Conservation (phyloP, 2,113 vertebrate species). For the Leiothrix lutea region DNA sequence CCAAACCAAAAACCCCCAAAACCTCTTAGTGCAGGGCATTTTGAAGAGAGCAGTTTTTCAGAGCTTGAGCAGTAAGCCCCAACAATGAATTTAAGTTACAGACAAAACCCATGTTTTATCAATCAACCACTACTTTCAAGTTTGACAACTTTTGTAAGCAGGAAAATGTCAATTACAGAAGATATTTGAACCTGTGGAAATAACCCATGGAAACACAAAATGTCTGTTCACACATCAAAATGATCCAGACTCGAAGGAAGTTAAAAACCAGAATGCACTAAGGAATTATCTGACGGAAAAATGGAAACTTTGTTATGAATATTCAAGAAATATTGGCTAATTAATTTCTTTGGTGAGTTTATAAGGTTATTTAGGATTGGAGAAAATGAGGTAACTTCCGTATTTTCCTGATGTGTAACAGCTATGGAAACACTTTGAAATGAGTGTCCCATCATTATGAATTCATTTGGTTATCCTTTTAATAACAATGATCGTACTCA, state of each 20-base stretch:
- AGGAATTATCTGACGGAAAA: conserved; percentile 67
- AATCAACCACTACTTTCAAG: conserved; percentile 51
- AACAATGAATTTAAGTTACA: conserved; percentile 49
- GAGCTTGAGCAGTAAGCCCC: neutral
- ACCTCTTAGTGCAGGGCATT: neutral
- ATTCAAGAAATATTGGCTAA: conserved; percentile 68
- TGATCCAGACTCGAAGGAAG: conserved; percentile 62
- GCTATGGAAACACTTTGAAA: conserved; percentile 67
- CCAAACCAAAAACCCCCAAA: neutral
- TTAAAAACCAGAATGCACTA: conserved; percentile 66
- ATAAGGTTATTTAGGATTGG: conserved; percentile 61
- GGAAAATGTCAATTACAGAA: conserved; percentile 65
- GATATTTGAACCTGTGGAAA: conserved; percentile 70
- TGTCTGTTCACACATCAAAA: conserved; percentile 69
- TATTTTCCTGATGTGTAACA: conserved; percentile 57
- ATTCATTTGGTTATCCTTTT: conserved; percentile 52
- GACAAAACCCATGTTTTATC: conserved; percentile 56
- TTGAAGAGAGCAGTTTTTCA: neutral
- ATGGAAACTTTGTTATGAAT: conserved; percentile 68
- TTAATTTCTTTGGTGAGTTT: conserved; percentile 65
- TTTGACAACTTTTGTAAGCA: conserved; percentile 65
- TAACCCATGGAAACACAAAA: conserved; percentile 67
- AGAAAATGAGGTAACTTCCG: conserved; percentile 68
- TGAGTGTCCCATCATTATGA: conserved; percentile 47
- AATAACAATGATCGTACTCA: conserved; percentile 12